These are phyloP conservation scores for Polylopha cassiicola DNA, from an alignment of 2,888 invertebrate species.

Conservation along the genomic window DNA sequence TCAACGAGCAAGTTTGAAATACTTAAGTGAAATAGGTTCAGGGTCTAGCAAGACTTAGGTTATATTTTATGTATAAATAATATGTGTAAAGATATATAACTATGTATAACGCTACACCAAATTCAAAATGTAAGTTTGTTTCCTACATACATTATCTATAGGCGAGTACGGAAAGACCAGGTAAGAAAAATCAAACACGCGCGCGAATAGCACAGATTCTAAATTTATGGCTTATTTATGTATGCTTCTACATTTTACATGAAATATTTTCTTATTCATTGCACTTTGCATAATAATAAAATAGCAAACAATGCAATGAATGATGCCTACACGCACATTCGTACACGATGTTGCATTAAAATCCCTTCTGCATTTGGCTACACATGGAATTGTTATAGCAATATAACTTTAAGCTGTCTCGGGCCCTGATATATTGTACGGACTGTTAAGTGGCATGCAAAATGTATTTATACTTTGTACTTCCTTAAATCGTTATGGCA, in stretches of 20 bases:
- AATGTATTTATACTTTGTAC: slow-evolving; percentile 74
- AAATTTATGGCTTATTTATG: too few relatives aligned
- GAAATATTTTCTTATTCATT: too few relatives aligned
- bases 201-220: too few relatives aligned
- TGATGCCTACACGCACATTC: slow-evolving; percentile 8
- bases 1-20: too few relatives aligned
- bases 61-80: too few relatives aligned
- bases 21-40: too few relatives aligned
- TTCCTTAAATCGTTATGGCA: slow-evolving; percentile 73
- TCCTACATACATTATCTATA: too few relatives aligned
- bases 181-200: not conserved
- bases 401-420: slow-evolving; percentile 50
- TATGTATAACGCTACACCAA: too few relatives aligned
- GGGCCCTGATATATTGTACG: slow-evolving; percentile 56
- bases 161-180: not conserved
- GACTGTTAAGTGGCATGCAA: slow-evolving; percentile 74
- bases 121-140: too few relatives aligned
- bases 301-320: slow-evolving; percentile 1
- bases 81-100: too few relatives aligned
- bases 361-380: slow-evolving; percentile 29
- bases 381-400: slow-evolving; percentile 30
- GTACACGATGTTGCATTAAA: slow-evolving; percentile 21
- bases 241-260: too few relatives aligned
- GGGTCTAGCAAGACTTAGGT: too few relatives aligned
- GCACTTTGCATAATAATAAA: slow-evolving; percentile 4